These are phyloP conservation scores for Orycteropus afer DNA, from an alignment of 2,113 vertebrate species.

Conservation along the genomic window DNA sequence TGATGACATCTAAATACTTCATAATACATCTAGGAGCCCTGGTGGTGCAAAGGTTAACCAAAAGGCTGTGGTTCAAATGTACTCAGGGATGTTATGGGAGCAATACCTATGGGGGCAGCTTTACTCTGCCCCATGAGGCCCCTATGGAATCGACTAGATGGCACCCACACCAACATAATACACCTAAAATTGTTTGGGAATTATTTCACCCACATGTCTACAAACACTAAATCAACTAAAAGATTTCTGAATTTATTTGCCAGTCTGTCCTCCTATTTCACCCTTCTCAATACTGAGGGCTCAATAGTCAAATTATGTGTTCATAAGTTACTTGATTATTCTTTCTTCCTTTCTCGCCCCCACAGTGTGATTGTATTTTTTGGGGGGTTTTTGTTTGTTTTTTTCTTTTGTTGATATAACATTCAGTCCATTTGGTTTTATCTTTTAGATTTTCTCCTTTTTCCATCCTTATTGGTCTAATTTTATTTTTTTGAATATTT, in stretches of 20 bases:
- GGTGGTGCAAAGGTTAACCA: too few species aligned
- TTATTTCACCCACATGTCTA: background rate
- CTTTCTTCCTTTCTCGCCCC: background rate
- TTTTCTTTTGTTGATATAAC: too few species aligned
- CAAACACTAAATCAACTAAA: background rate
- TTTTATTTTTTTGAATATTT: slow-evolving; percentile 46
- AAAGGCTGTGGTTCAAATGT: too few species aligned
- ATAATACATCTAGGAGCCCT: background rate
- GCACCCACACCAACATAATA: background rate
- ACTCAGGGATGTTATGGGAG: too few species aligned
- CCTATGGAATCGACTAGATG: too few species aligned
- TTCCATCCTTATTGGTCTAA: background rate
- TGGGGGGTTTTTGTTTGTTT: too few species aligned
- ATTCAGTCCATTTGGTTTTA: background rate
- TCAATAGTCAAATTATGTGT: background rate
- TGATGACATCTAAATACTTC: background rate
- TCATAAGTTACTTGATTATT: background rate
- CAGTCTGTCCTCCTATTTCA: background rate
- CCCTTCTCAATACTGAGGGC: background rate
- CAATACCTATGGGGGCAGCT: too few species aligned
- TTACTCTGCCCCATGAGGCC: too few species aligned
- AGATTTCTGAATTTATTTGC: background rate
- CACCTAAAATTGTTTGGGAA: background rate
- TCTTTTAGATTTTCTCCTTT: background rate
- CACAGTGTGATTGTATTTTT: background rate